Conservation (phyloP, 2,888 invertebrate species). For the Anodontia alba region DNA sequence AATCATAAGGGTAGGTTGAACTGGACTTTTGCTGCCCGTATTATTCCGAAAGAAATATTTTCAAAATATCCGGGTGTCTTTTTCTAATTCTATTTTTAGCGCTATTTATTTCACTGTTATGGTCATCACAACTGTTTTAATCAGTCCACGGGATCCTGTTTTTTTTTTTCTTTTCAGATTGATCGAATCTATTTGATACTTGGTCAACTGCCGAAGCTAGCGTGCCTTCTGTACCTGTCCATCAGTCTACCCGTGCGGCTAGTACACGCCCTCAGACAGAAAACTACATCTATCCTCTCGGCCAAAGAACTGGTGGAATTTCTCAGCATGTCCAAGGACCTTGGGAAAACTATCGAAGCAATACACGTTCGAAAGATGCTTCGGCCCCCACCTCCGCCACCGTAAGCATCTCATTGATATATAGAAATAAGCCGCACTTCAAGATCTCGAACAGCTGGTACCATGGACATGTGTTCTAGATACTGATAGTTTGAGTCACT, state of each 20-base stretch:
- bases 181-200: constrained; percentile 12
- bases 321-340: constrained; percentile 38
- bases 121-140: no score
- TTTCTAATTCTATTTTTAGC: no score
- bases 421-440: no score
- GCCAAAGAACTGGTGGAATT: constrained; percentile 45
- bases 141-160: no score
- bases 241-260: constrained; percentile 62
- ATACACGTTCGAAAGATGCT: constrained; percentile 60
- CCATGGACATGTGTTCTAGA: neutral
- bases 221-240: constrained; percentile 62
- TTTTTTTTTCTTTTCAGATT: constrained; percentile 1
- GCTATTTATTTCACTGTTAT: no score
- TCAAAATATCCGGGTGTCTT: no score
- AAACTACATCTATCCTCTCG: constrained; percentile 37
- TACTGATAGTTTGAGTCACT: no score
- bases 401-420: constrained; percentile 28
- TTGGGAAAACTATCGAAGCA: constrained; percentile 46
- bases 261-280: constrained; percentile 36
- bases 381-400: constrained; percentile 33
- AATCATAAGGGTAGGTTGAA: no score
- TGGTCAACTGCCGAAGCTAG: constrained; percentile 53
- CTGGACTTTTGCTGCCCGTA: no score
- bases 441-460: no score
- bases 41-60: no score